Percentiles rank a stretch among this genome's conserved stretches.
These are phyloP conservation scores for Hydrotaea cyrtoneurina DNA, from an alignment of 2,888 invertebrate genomes.

Conservation along the genomic window DNA sequence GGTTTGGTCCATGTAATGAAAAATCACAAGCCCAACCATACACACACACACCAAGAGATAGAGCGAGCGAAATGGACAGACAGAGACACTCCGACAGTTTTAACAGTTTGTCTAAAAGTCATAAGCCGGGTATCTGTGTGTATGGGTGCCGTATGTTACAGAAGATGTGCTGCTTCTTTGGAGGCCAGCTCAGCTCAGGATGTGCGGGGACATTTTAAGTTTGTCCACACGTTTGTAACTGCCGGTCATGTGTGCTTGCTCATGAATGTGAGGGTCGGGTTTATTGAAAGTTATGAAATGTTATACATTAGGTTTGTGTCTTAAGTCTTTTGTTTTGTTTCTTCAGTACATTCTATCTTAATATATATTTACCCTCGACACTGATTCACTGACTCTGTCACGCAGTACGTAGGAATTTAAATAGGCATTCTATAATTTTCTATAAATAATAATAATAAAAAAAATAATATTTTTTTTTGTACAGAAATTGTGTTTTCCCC, in stretches of 20 bases:
- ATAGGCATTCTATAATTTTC: too few relatives aligned
- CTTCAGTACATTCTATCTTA: too few relatives aligned
- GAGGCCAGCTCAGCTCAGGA: not conserved
- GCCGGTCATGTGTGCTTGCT: not conserved
- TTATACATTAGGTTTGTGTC: not conserved
- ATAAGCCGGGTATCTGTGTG: not conserved
- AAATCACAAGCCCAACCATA: not conserved
- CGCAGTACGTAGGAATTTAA: too few relatives aligned
- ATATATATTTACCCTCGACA: too few relatives aligned
- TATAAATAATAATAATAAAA: too few relatives aligned
- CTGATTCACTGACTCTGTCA: too few relatives aligned
- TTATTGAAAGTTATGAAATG: too few relatives aligned
- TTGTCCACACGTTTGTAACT: not conserved
- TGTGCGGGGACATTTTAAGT: not conserved
- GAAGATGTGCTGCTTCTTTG: not conserved
- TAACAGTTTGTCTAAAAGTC: constrained; percentile 18
- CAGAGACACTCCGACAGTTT: not conserved
- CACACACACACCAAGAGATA: not conserved
- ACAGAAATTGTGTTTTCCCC: too few relatives aligned
- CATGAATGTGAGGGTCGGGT: too few relatives aligned
- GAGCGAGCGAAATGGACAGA: too few relatives aligned
- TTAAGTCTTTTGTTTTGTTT: constrained; percentile 11
- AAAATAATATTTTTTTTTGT: too few relatives aligned
- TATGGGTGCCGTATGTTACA: not conserved
- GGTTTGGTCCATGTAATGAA: constrained; percentile 67